These are phyloP conservation scores for Phengaris alcon DNA, from an alignment of 2,888 invertebrate species.

Conservation along the genomic window DNA sequence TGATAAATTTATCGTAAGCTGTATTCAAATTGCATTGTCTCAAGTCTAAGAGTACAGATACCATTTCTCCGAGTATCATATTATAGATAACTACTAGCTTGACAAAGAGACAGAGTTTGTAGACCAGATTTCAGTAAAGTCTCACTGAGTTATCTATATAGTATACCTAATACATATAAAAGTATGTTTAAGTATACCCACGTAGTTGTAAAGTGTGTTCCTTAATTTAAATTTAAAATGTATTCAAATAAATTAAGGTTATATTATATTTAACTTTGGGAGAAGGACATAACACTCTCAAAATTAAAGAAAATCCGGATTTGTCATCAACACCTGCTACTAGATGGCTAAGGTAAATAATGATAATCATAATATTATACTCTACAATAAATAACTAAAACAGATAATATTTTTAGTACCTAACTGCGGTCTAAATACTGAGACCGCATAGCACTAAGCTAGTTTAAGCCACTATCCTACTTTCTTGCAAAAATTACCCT, in stretches of 20 bases:
- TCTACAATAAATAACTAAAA: background rate
- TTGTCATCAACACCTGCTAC: too few relatives aligned
- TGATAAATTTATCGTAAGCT: conserved; percentile 37
- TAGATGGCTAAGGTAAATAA: too few relatives aligned
- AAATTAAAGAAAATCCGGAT: too few relatives aligned
- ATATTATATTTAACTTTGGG: too few relatives aligned
- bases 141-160: background rate
- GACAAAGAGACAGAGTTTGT: background rate
- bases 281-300: too few relatives aligned
- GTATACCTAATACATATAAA: too few relatives aligned
- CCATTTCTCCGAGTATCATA: conserved; percentile 3
- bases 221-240: too few relatives aligned
- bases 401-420: background rate
- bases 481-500: background rate
- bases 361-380: too few relatives aligned
- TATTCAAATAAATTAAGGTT: too few relatives aligned
- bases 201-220: too few relatives aligned
- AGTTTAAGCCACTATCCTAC: background rate
- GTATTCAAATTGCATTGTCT: conserved; percentile 41
- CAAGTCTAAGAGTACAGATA: background rate
- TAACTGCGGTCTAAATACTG: background rate
- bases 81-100: background rate
- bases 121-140: background rate
- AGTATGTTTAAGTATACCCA: too few relatives aligned
- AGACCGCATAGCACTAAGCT: background rate